Base-by-base conservation (phyloP, 2,797 vertebrate genomes). In the Triplophysa yarkandensis region DNA sequence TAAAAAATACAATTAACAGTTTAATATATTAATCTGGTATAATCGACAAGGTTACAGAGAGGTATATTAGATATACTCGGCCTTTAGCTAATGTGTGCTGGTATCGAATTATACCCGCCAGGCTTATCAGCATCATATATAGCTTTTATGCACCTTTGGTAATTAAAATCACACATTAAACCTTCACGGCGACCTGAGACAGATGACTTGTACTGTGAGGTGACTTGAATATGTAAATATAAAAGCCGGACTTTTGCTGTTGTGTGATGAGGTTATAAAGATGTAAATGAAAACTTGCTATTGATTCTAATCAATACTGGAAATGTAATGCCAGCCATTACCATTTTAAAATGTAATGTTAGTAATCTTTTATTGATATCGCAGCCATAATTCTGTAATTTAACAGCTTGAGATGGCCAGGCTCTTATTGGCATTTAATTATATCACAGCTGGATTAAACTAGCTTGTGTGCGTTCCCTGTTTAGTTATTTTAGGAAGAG, bases 321-420 rank as follows among this genome's bases (percentile, higher is more conserved):
- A 64, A 63, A 64, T 14, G 16, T 67, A 64, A 64, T n/a, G 21
- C 61, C 66, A 71, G 62, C 30, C 54, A 30, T 28, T 71, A 71
- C 19, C 54, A 60, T 58, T 77, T 50, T 61, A 61, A 71, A 71
- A 61, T 68, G 39, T 66, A 62, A 48, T 52, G 27, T 73, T 78
- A 62, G 63, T 67, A 32, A 66, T 70, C 44, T 66, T 61, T 73
- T 73, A 64, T 52, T 73, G 60, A 73, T 64, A 55, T n/a, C 6
- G 0, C 17, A 6, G n/a, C 55, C 48, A 30, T 54, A 25, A 43
- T 52, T 43, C 32, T 16, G 32, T 64, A 41, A 64, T 64, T 64
- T 52, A 73, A 73, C 23, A 30, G 32, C 44, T 63, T 64, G 16
- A 34, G 48, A 55, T 64, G 48, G 6, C 50, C n/a, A 43, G 61